Evolutionary conservation across 2,888 invertebrate species (phyloP).

Genomic region (Limulus polyphemus): DNA sequence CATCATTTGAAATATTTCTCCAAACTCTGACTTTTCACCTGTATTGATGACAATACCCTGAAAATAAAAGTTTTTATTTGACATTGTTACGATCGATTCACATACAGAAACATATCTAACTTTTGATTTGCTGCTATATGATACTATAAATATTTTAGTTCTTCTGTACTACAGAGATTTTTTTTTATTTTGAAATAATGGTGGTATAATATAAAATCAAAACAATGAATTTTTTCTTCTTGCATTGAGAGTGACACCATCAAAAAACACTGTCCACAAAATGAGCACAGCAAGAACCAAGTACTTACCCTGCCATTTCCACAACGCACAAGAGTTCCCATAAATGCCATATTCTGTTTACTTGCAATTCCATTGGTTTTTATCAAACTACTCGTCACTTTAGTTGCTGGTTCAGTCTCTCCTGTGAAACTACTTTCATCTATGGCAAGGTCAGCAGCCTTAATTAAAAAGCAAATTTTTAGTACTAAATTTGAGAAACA

Average conservation of each 20-base stretch:
- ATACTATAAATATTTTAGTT: no score
- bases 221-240: neutral
- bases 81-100: neutral
- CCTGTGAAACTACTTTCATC: slow-evolving; percentile 99
- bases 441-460: slow-evolving; percentile 75
- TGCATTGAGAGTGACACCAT: neutral
- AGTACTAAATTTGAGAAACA: neutral
- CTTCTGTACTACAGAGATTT: no score
- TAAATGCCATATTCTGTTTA: slow-evolving; percentile 71
- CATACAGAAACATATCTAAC: no score
- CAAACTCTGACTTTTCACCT: slow-evolving; percentile 93
- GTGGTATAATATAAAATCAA: no score
- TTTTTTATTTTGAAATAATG: no score
- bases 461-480: slow-evolving; percentile 13
- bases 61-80: slow-evolving; percentile 23
- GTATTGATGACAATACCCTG: slow-evolving; percentile 95
- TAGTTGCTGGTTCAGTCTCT: slow-evolving; percentile 84
- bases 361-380: slow-evolving; percentile 45
- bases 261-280: slow-evolving; percentile 6
- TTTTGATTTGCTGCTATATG: no score
- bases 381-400: slow-evolving; percentile 53
- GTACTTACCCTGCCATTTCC: slow-evolving; percentile 76
- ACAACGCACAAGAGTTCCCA: slow-evolving; percentile 93
- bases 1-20: slow-evolving; percentile 99
- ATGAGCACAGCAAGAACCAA: slow-evolving; percentile 9